Percentiles rank a stretch among this genome's conserved stretches.
Evolutionary conservation across 1,140 invertebrate species (phyloP).

Genomic region (Panagrolaimus sp.): DNA sequence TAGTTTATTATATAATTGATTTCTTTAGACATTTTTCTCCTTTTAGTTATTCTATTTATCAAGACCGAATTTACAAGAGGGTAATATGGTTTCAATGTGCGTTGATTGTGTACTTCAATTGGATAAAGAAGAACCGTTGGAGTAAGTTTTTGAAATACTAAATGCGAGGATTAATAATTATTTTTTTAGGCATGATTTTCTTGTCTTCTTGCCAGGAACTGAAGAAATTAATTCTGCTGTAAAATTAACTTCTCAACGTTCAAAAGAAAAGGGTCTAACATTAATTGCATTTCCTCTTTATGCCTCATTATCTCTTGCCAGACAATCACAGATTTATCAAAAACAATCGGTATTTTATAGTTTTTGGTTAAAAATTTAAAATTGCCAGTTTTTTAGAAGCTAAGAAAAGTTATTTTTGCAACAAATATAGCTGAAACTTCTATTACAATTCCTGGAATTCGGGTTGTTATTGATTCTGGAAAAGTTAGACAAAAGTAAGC

Average conservation of each 20-base stretch:
- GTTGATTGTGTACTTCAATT: constrained; percentile 84
- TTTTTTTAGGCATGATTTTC: constrained; percentile 69
- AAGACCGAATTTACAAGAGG: background rate
- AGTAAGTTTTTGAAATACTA: constrained; percentile 27
- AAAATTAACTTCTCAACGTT: constrained; percentile 57
- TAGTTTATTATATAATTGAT: constrained; percentile 45
- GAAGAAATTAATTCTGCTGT: constrained; percentile 89
- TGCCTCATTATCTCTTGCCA: constrained; percentile 66
- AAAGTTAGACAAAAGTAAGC: constrained; percentile 74
- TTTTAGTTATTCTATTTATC: constrained; percentile 31
- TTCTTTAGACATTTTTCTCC: background rate
- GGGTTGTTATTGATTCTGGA: constrained; percentile 87
- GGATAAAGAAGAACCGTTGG: constrained; percentile 68
- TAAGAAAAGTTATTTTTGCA: constrained; percentile 83
- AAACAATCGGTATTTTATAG: constrained; percentile 17
- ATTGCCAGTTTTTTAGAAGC: constrained; percentile 61
- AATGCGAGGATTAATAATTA: background rate
- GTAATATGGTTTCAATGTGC: constrained; percentile 68
- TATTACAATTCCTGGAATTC: constrained; percentile 86
- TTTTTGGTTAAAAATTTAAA: background rate
- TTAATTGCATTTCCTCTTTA: constrained; percentile 76
- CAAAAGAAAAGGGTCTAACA: background rate
- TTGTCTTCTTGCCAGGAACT: constrained; percentile 96
- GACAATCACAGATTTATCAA: constrained; percentile 24
- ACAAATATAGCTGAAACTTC: constrained; percentile 98